Evolutionary conservation across 2,888 invertebrate genomes (phyloP).

Genomic region (Calliphora vomitoria): DNA sequence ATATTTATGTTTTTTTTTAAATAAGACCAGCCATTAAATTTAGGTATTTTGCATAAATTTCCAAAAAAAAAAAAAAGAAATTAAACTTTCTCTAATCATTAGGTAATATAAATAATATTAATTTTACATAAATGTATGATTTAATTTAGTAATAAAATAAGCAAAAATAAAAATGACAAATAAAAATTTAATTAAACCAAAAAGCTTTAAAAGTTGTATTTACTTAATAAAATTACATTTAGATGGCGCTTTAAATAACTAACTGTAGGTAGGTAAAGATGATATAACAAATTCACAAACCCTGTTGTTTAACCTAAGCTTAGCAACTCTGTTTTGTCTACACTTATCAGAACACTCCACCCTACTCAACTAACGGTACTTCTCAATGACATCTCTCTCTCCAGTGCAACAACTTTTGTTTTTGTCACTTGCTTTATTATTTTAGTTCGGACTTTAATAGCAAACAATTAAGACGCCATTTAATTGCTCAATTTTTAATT

Average conservation of each 20-base stretch:
- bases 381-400: neutral
- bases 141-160: neutral
- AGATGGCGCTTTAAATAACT: neutral
- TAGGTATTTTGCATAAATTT: neutral
- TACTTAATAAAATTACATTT: neutral
- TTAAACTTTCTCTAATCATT: slow-evolving; percentile 35
- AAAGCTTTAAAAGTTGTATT: neutral
- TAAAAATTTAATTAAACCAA: neutral
- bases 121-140: neutral
- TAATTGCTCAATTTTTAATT: neutral
- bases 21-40: neutral
- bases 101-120: neutral
- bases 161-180: neutral
- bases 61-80: neutral
- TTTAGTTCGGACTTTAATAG: neutral
- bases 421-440: neutral
- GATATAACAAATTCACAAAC: neutral
- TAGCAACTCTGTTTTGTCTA: neutral
- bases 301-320: neutral
- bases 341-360: neutral
- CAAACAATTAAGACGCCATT: neutral
- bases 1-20: neutral
- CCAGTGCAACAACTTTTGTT: neutral
- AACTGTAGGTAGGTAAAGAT: too few species aligned
- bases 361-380: neutral